Percentiles rank a stretch among this genome's conserved stretches.
Evolutionary conservation across 2,888 invertebrate genomes (phyloP).

Genomic region (Synanthedon andrenaeformis): DNA sequence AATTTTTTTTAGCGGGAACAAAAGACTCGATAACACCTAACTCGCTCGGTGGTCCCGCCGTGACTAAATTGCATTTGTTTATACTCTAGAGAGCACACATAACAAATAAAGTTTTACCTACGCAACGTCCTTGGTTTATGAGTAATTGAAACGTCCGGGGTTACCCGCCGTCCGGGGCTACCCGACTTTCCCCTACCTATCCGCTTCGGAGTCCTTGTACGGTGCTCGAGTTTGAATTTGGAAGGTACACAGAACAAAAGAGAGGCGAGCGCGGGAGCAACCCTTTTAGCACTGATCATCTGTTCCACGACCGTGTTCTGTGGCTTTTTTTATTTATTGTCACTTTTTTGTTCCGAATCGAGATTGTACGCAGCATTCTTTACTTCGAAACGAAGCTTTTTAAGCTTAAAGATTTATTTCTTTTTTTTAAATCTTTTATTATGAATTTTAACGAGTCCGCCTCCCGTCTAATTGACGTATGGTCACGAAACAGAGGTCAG

Average conservation of each 20-base stretch:
- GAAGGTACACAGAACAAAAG: conserved; percentile 55
- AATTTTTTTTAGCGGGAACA: no score
- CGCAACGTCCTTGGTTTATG: no score
- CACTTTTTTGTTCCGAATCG: conserved; percentile 66
- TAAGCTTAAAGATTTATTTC: conserved; percentile 60
- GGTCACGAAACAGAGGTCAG: conserved; percentile 35
- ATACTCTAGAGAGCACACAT: no score
- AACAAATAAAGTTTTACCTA: no score
- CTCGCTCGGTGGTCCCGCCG: no score
- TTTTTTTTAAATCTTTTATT: conserved; percentile 56
- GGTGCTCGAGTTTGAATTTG: conserved; percentile 67
- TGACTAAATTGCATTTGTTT: no score
- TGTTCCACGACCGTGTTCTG: conserved; percentile 63
- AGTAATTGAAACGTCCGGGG: no score
- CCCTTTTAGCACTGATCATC: conserved; percentile 72
- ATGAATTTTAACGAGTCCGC: conserved; percentile 55
- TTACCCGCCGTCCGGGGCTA: no score
- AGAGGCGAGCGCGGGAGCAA: conserved; percentile 66
- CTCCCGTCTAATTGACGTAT: conserved; percentile 65
- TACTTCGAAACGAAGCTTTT: conserved; percentile 69
- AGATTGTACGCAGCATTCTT: conserved; percentile 71
- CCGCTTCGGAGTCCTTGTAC: conserved; percentile 69
- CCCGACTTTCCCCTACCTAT: no score
- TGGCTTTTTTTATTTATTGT: conserved; percentile 64
- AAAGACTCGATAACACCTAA: no score